A percentile compares a stretch with the other conserved stretches of the same genome.
Conservation (phyloP, 2,113 vertebrate genomes). For the Heptranchias perlo region DNA sequence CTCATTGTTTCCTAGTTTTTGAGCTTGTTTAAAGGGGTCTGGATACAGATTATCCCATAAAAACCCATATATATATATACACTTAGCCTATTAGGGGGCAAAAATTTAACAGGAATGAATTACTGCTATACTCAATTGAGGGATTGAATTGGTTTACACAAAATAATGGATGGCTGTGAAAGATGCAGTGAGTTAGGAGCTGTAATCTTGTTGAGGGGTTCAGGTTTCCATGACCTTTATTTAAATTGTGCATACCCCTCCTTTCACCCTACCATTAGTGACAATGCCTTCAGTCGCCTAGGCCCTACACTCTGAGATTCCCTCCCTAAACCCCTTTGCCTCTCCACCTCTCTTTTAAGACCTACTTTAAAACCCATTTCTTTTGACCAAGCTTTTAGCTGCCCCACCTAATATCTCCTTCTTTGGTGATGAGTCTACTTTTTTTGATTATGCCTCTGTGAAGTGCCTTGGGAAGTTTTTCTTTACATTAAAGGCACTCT, state of each 20-base stretch:
- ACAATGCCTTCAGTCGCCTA: neutral
- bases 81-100: no score
- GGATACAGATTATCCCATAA: no score
- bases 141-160: neutral
- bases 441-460: neutral
- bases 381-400: neutral
- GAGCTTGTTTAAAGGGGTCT: no score
- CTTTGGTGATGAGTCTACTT: neutral
- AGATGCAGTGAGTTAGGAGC: neutral
- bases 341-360: neutral
- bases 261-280: neutral
- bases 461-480: neutral
- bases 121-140: neutral
- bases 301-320: neutral
- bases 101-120: neutral
- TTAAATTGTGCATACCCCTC: neutral
- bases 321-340: neutral
- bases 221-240: neutral
- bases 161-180: neutral
- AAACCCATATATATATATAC: no score
- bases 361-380: neutral
- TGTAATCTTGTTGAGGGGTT: neutral
- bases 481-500: neutral
- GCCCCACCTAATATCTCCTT: neutral
- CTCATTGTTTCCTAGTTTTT: no score